These are phyloP conservation scores for Corbicula japonica DNA, from an alignment of 2,888 invertebrate genomes.

Conservation along the genomic window DNA sequence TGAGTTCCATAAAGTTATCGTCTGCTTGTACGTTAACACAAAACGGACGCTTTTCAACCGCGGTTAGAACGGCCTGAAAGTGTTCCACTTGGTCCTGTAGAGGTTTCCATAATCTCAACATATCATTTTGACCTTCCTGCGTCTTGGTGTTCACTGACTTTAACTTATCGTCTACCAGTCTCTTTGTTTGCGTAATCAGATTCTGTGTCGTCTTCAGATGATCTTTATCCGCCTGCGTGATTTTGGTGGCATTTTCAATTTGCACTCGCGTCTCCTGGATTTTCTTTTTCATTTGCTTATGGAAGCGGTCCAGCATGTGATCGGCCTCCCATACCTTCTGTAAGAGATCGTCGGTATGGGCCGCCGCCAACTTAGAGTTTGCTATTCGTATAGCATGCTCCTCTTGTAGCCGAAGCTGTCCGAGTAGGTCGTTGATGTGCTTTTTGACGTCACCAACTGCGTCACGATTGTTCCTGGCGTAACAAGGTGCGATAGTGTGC, in stretches of 20 bases:
- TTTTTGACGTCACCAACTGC: conserved; percentile 59
- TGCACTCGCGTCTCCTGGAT: conserved; percentile 58
- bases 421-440: conserved; percentile 59
- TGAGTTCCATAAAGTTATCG: conserved; percentile 54
- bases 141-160: conserved; percentile 56
- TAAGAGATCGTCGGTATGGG: conserved; percentile 59
- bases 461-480: conserved; percentile 56
- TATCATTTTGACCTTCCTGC: conserved; percentile 62
- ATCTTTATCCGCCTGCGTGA: conserved; percentile 50
- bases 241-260: conserved; percentile 61
- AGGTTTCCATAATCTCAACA: conserved; percentile 62
- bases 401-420: conserved; percentile 62
- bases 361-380: conserved; percentile 54
- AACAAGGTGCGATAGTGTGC: conserved; percentile 63
- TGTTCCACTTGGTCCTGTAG: conserved; percentile 61
- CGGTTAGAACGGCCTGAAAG: conserved; percentile 55
- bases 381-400: conserved; percentile 51
- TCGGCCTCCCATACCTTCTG: conserved; percentile 67
- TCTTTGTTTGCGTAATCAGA: conserved; percentile 59
- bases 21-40: conserved; percentile 58
- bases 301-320: conserved; percentile 58
- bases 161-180: conserved; percentile 58
- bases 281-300: conserved; percentile 63
- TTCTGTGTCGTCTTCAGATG: conserved; percentile 55
- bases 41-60: conserved; percentile 63